Conservation (phyloP, 2,113 vertebrate species). For the Rafetus swinhoei region DNA sequence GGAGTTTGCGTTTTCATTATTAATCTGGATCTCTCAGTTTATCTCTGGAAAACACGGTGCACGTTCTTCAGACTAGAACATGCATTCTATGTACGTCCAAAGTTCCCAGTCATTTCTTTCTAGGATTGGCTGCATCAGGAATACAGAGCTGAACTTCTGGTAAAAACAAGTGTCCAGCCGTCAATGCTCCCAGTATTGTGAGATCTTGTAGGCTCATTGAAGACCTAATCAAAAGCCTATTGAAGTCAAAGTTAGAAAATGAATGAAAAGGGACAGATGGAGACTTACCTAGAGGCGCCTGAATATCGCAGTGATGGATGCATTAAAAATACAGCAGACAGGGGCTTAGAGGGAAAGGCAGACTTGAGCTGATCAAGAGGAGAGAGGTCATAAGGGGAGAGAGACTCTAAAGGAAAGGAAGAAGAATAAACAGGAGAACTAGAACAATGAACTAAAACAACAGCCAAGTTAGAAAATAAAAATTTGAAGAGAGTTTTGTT, state of each 20-base stretch:
- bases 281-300: fast-evolving
- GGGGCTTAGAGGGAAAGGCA: not conserved
- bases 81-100: not conserved
- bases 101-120: not conserved
- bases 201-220: not conserved
- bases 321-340: not conserved
- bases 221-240: not conserved
- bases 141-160: not conserved
- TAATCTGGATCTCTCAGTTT: not conserved
- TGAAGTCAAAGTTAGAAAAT: not conserved
- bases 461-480: not conserved
- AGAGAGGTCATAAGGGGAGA: not conserved
- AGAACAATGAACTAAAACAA: not conserved
- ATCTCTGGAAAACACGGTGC: not conserved
- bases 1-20: not conserved
- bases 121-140: not conserved
- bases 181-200: not conserved
- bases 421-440: not conserved
- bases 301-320: not conserved
- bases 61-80: fast-evolving
- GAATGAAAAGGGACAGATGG: not conserved
- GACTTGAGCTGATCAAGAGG: not conserved
- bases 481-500: no score
- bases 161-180: not conserved
- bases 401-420: not conserved